Evolutionary conservation across 2,888 invertebrate species (phyloP), one percentile per base, ranked within the genome.

Genomic region (Drosophila subsilvestris): DNA sequence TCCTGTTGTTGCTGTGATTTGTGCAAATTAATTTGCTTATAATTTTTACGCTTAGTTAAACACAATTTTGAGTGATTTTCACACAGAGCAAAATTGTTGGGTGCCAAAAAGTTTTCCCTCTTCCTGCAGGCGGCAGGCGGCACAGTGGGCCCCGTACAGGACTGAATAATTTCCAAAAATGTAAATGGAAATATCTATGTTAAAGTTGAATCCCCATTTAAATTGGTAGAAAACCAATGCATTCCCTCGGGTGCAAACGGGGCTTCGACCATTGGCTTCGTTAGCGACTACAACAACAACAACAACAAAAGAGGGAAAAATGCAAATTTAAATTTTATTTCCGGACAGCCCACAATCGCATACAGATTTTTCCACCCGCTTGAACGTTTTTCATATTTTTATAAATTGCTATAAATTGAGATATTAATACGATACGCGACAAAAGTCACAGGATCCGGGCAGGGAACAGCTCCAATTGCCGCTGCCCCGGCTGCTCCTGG

Each of bases 11-110:
- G 62, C 67, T 76, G 74, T 63, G 69, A 65, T 61, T 74, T 90
- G 90, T 88, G 83, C 89, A 91, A 91, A 91, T 91, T 91, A 91
- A 91, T 91, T 91, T 91, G 91, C 91, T 91, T 91, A 91, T 91
- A 91, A 91, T 91, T 91, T 91, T 91, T 91, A 91, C 89, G 91
- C 91, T 91, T 91, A 91, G 91, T 91, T 91, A 91, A 91, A 91
- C 90, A 90, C 89, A 88, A 90, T 91, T 90, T 90, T 89, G 90
- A 90, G 90, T 89, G 89, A 89, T 89, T 90, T 91, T 90, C 89
- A 86, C 89, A 89, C 84, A 89, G 79, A 76, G 74, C 50, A 51
- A 68, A 74, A 74, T 74, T 72, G 69, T 79, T 51, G 80, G 83
- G 68, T 77, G 80, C 74, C 74, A 47, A 75, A 83, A 87, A 86